Percentiles rank a stretch among this genome's conserved stretches.
Evolutionary conservation across 92 coral and sea anemone genomes (phyloP).

Genomic region (Meandrina meandrites): DNA sequence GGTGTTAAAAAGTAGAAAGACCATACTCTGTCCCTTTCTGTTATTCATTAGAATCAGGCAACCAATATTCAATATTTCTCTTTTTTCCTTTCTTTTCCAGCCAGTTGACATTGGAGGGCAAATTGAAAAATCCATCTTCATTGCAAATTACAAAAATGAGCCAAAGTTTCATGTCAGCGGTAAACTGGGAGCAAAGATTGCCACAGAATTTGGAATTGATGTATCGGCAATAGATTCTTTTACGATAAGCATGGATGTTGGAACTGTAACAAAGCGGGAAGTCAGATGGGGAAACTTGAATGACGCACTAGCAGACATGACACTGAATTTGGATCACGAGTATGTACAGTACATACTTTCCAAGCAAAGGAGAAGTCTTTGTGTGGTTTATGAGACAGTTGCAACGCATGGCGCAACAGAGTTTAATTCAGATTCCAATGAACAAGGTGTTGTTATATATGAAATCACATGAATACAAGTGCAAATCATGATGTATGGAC

Average conservation of each 20-base stretch:
- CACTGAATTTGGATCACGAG: conserved; percentile 75
- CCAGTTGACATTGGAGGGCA: conserved; percentile 59
- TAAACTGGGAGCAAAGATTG: conserved; percentile 89
- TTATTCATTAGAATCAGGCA: no score
- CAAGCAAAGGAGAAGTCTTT: conserved; percentile 72
- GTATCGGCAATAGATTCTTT: conserved; percentile 73
- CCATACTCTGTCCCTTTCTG: no score
- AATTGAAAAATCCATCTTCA: conserved; percentile 58
- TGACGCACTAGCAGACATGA: conserved; percentile 52
- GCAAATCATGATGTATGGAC: no score
- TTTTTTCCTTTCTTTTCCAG: conserved; percentile 44
- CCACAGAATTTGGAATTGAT: conserved; percentile 87
- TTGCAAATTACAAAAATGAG: conserved; percentile 77
- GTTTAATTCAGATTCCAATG: conserved; percentile 56
- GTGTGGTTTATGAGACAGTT: conserved; percentile 68
- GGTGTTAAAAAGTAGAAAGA: no score
- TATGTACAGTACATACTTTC: conserved; percentile 68
- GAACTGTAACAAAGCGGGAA: conserved; percentile 73
- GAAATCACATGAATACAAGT: no score
- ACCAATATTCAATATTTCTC: no score
- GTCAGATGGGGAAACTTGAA: conserved; percentile 77
- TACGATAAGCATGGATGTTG: conserved; percentile 83
- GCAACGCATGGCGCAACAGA: conserved; percentile 60
- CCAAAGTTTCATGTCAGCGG: conserved; percentile 86
- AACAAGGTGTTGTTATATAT: conserved; percentile 69